Evolutionary conservation across 2,888 invertebrate genomes (phyloP).

Genomic region (Chrysodeixis includens): DNA sequence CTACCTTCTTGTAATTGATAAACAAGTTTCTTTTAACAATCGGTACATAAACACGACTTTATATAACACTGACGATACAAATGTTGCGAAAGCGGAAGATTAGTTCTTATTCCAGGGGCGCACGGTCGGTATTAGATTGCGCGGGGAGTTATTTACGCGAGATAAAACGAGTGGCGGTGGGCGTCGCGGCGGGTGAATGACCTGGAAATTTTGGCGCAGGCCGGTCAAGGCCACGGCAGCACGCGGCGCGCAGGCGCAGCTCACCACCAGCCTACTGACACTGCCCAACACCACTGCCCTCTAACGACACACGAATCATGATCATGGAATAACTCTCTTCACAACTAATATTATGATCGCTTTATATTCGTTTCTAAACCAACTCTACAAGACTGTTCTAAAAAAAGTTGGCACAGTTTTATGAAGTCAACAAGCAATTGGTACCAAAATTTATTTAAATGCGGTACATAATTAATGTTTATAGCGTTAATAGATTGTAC

Average conservation of each 20-base stretch:
- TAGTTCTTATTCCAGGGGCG: conserved; percentile 44
- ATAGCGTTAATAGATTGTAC: no score
- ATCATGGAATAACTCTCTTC: background rate
- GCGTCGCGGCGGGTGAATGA: conserved; percentile 85
- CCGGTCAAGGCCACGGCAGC: conserved; percentile 85
- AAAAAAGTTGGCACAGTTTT: conserved; percentile 40
- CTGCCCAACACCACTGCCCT: conserved; percentile 32
- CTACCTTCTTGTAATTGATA: conserved; percentile 78
- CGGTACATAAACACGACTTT: conserved; percentile 82
- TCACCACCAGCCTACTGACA: conserved; percentile 63
- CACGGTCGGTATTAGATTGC: conserved; percentile 69
- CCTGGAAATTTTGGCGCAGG: conserved; percentile 89
- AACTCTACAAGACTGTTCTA: background rate
- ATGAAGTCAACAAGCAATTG: conserved; percentile 13
- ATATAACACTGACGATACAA: conserved; percentile 74
- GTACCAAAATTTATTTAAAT: conserved; percentile 14
- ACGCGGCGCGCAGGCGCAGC: conserved; percentile 74
- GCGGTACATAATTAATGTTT: no score
- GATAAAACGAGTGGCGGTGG: conserved; percentile 86
- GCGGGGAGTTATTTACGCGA: conserved; percentile 76
- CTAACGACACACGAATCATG: conserved; percentile 9
- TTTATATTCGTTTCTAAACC: conserved; percentile 10
- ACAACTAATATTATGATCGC: background rate
- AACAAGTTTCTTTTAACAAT: conserved; percentile 85
- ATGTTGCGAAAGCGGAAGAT: conserved; percentile 44